Percentiles rank a stretch among this genome's conserved stretches.
Evolutionary conservation across 2,797 vertebrate species (phyloP).

Genomic region (Cuniculus paca): DNA sequence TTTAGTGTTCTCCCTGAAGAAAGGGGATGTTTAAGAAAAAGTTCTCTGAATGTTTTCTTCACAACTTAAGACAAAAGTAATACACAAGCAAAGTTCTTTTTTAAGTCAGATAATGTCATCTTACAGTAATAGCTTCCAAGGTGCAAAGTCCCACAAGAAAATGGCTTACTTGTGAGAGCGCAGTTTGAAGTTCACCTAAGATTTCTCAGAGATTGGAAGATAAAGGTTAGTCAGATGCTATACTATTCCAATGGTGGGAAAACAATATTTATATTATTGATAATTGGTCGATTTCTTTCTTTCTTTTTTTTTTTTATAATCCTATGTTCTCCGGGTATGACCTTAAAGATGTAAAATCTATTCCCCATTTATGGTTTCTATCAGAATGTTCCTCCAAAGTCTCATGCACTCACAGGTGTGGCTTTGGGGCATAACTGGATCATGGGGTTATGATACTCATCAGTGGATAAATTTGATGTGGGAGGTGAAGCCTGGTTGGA

Average conservation of each 20-base stretch:
- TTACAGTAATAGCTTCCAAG: not conserved
- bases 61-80: not conserved
- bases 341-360: conserved; percentile 23
- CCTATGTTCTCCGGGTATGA: not conserved
- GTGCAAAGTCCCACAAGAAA: not conserved
- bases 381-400: not conserved
- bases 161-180: not conserved
- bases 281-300: not conserved
- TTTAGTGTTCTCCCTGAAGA: not conserved
- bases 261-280: not conserved
- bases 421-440: not conserved
- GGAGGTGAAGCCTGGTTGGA: not conserved
- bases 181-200: not conserved
- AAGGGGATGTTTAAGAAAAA: not conserved
- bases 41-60: not conserved
- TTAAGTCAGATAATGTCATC: not conserved
- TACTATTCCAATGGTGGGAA: not conserved
- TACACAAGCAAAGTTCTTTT: not conserved
- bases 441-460: not conserved
- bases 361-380: not conserved
- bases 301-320: not conserved
- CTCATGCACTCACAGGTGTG: not conserved
- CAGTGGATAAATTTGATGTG: not conserved
- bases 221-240: not conserved
- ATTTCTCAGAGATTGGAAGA: conserved; percentile 23